Evolutionary conservation across 2,797 vertebrate genomes (phyloP), one percentile per base, ranked within the genome.

Genomic region (Xiphophorus birchmanni): DNA sequence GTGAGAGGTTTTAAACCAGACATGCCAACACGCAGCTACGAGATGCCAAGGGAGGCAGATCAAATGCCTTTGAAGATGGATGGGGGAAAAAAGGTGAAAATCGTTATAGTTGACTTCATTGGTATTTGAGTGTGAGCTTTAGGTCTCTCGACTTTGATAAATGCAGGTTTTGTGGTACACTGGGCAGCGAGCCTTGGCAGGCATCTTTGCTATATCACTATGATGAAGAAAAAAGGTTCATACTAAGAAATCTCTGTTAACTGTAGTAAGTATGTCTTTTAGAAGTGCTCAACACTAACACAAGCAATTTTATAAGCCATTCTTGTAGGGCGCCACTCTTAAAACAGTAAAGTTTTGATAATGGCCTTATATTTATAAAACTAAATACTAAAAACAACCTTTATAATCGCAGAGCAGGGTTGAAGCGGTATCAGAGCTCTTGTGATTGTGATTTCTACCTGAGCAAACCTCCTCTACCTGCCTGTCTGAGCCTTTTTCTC

Each of bases 51-150:
- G 92, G 93, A 94, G 91, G 80, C 89, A 90, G 91, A 94, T 95
- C 93, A 94, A 92, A 95, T 93, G 76, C 91, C 92, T 95, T 94
- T 93, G 93, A 95, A 94, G 92, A 92, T 69, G 73, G 82, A 86
- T 82, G 58, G 26, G 83, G 80, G 83, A 90, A 84, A 89, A 84
- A 76, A 84, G 86, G 90, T 87, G 79, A 94, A 94, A 94, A 93
- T 93, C 91, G 65, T 95, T 93, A 90, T 75, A 81, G 87, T 92
- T 86, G 87, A 89, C 88, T 90, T 91, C 77, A 87, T 84, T 89
- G 89, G 79, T 90, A 91, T 91, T 91, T 84, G 83, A 89, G 89
- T 88, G 82, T 90, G 84, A 82, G 92, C 83, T 92, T 82, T 86
- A 74, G 80, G 90, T 91, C 83, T 92, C 84, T 79, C 15, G 5